phyloP scores from a whole-genome alignment of 2,113 vertebrate species.

The Halcyon malimbica region DNA sequence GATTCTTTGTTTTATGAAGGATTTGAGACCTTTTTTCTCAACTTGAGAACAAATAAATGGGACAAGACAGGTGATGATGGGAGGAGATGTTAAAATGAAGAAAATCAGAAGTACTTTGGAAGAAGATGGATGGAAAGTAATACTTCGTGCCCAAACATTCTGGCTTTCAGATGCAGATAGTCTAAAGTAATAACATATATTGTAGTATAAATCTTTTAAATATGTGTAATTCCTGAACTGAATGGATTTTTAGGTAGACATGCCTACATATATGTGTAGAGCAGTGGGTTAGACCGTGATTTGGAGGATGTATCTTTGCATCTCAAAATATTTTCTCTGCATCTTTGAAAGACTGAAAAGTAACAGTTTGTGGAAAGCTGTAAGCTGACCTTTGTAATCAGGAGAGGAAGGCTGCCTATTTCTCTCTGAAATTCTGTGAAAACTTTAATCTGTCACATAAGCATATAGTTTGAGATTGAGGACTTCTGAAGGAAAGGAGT shows the following conservation, averaged over 20 bases:
- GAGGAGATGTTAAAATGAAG: neutral
- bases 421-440: neutral
- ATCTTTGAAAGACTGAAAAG: slow-evolving; percentile 11
- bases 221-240: neutral
- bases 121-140: neutral
- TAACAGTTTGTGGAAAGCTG: neutral
- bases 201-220: neutral
- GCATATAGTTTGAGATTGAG: neutral
- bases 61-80: neutral
- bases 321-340: slow-evolving; percentile 21
- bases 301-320: neutral
- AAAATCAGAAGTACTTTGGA: neutral
- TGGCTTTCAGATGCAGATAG: neutral
- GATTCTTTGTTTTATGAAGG: neutral
- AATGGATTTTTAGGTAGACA: neutral
- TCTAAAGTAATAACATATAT: neutral
- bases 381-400: neutral
- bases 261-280: neutral
- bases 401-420: neutral
- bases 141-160: neutral
- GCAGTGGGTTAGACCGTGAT: neutral
- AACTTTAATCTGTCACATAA: neutral
- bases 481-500: neutral
- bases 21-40: neutral
- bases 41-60: neutral